Percentiles rank a stretch among this genome's conserved stretches.
Evolutionary conservation across 2,113 vertebrate species (phyloP).

Genomic region (Hymenochirus boettgeri): DNA sequence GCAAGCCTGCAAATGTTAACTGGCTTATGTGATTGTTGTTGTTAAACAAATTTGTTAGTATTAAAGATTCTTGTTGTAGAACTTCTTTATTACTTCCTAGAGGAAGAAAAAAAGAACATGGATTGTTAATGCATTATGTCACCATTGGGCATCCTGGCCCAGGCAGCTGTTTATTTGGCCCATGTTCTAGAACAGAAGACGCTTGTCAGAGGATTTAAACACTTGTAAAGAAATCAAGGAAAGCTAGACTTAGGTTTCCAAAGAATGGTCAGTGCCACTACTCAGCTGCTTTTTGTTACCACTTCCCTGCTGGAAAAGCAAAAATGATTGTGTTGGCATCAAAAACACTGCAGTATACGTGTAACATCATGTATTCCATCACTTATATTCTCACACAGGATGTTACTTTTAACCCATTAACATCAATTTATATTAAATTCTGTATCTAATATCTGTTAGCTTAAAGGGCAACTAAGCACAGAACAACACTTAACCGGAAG

Average conservation of each 20-base stretch:
- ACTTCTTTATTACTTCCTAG: constrained; percentile 20
- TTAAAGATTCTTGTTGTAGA: neutral
- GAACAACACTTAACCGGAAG: no score
- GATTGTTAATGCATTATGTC: constrained; percentile 22
- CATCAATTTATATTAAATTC: no score
- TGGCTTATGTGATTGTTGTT: no score
- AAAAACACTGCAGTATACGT: no score
- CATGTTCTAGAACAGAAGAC: neutral
- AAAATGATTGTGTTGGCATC: no score
- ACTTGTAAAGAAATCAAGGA: neutral
- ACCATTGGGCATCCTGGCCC: constrained; percentile 17
- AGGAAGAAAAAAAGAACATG: constrained; percentile 3
- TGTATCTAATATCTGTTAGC: no score
- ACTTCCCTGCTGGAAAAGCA: no score
- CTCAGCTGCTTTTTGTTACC: neutral
- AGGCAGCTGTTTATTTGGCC: constrained; percentile 25
- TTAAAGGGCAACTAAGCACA: no score
- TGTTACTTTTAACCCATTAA: no score
- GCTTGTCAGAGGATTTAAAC: constrained; percentile 5
- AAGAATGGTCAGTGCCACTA: neutral
- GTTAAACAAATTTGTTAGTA: neutral
- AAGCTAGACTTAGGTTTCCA: neutral
- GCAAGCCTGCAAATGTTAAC: no score
- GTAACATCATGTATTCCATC: no score
- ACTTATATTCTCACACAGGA: no score